These are phyloP conservation scores for Triops cancriformis DNA, from an alignment of 1,140 invertebrate species.

Conservation along the genomic window DNA sequence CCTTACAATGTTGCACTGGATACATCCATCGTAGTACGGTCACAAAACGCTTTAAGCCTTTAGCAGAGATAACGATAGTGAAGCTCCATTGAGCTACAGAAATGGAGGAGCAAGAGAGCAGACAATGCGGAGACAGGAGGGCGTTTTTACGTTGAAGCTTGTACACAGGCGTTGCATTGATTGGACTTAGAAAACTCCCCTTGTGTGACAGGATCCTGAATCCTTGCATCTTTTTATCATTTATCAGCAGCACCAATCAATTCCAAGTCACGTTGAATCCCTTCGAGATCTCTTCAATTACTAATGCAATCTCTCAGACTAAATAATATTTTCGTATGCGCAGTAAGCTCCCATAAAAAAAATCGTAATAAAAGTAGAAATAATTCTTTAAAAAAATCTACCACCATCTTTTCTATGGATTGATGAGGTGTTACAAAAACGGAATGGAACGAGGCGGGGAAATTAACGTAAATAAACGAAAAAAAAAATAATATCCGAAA, in stretches of 20 bases:
- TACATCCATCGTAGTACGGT: not conserved
- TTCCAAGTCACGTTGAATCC: conserved; percentile 6
- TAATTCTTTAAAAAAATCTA: too few species aligned
- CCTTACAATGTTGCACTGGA: not conserved
- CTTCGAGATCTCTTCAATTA: conserved; percentile 11
- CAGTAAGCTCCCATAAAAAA: not conserved
- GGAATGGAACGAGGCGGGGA: not conserved
- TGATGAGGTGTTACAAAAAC: not conserved
- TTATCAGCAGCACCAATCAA: not conserved
- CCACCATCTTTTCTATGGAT: not conserved
- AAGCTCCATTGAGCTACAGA: not conserved
- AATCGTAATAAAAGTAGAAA: not conserved
- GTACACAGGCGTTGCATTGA: conserved; percentile 7
- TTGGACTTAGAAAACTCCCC: conserved; percentile 3
- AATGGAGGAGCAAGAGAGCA: not conserved
- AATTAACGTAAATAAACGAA: not conserved
- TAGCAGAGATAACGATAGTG: not conserved
- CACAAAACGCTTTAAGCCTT: not conserved
- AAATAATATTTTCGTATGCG: not conserved
- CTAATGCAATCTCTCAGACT: not conserved
- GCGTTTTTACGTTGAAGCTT: not conserved
- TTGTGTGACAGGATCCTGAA: not conserved
- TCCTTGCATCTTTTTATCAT: not conserved
- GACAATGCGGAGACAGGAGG: not conserved
- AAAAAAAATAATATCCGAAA: not conserved